Evolutionary conservation across 2,888 invertebrate species (phyloP).

Genomic region (Pterostichus niger): DNA sequence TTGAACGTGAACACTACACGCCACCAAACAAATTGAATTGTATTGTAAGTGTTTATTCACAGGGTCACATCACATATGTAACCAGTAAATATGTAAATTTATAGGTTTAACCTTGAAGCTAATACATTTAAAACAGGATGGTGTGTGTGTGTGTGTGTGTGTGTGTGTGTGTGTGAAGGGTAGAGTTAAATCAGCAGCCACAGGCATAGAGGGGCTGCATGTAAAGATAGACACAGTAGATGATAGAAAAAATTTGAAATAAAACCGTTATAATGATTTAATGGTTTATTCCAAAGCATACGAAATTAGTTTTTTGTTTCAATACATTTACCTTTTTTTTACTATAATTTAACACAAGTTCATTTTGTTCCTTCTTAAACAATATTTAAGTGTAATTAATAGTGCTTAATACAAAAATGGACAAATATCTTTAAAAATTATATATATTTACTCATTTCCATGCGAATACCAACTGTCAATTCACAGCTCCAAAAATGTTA

Average conservation of each 20-base stretch:
- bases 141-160: background rate
- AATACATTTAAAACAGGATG: constrained; percentile 7
- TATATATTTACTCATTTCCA: no score
- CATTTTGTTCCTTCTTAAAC: no score
- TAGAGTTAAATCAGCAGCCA: constrained; percentile 2
- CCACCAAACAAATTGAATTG: background rate
- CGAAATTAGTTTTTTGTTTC: no score
- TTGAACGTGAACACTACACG: constrained; percentile 82
- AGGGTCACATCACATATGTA: background rate
- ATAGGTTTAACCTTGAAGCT: background rate
- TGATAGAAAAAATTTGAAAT: background rate
- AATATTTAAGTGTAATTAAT: no score
- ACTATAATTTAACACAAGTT: no score
- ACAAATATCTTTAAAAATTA: no score
- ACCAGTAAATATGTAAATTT: background rate
- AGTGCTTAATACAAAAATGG: no score
- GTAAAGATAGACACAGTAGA: background rate
- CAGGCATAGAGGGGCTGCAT: background rate
- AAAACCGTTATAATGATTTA: background rate
- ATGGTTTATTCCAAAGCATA: background rate
- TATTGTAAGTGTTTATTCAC: background rate
- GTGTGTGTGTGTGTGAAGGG: background rate
- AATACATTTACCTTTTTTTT: no score
- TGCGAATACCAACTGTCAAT: no score
- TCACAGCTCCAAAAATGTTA: no score